Percentiles rank a stretch among this genome's conserved stretches.
Conservation (phyloP, 2,888 invertebrate species). For the Scrobipalpa atriplicella region DNA sequence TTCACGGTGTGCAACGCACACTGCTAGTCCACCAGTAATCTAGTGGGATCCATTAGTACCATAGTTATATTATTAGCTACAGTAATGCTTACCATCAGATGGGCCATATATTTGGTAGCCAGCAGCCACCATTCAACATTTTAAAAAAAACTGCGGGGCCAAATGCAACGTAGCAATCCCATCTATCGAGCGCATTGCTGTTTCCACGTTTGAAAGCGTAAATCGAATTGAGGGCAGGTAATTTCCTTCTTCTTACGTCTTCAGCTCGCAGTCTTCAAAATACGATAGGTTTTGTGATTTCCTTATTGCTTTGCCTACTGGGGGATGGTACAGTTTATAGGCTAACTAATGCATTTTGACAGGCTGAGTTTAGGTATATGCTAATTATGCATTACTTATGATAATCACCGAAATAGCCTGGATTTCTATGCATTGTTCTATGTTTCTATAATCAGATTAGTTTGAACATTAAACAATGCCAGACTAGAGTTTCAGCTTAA, state of each 20-base stretch:
- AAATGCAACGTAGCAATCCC: no score
- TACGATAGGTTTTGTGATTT: neutral
- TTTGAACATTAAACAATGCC: conserved; percentile 29
- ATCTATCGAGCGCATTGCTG: no score
- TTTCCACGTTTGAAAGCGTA: no score
- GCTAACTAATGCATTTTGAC: no score
- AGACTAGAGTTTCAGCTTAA: conserved; percentile 40
- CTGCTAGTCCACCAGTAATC: no score
- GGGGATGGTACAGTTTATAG: neutral
- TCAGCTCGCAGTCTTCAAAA: neutral
- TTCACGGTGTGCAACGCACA: no score
- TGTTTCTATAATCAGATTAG: conserved; percentile 16
- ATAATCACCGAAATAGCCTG: neutral
- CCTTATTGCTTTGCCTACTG: conserved; percentile 12
- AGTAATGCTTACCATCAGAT: no score
- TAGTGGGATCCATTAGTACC: no score
- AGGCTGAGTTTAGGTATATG: neutral
- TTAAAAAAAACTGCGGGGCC: no score
- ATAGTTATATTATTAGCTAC: no score
- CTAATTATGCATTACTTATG: neutral
- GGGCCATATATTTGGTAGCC: no score
- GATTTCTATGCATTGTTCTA: conserved; percentile 5
- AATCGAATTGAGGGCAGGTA: neutral
- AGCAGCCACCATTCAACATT: no score
- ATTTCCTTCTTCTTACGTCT: conserved; percentile 6